Evolutionary conservation across 2,113 vertebrate species (phyloP), one percentile per base, ranked within the genome.

Genomic region (Zosterops borbonicus): DNA sequence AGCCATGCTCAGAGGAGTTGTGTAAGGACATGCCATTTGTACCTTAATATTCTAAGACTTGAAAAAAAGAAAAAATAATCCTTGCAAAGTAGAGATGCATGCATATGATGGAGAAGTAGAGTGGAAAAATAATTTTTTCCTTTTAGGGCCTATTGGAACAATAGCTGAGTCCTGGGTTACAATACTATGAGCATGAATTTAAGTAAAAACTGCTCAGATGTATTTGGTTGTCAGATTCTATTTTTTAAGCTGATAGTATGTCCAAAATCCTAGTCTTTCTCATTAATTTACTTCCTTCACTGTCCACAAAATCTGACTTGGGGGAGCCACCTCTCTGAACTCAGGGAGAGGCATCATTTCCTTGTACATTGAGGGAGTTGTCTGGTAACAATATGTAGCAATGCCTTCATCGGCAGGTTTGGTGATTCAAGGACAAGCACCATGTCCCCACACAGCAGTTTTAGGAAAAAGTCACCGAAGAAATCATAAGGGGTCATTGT

Each of bases 11-110:
- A 65, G 73, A 89, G 69, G 65, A 75, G 74, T 50, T 42, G 18
- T 46, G 29, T 68, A 68, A 92, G 77, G 65, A 69, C 37, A 35
- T 64, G 25, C 46, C 23, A 83, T 92, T 83, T 73, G 39, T 42
- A 76, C 90, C 58, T 62, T 85, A 91, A 87, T 94, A 76, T 84
- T 83, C 62, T 83, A 82, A 83, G 53, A 47, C 58, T 79, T 68
- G 0, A 35, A 21, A 79, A 73, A 83, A 82, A 64, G 1, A 28
- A 56, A 86, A 71, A 76, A 68, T 27, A 87, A 68, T 62, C 35
- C 31, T 79, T 76, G 44, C 13, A 41, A 64, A 19, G 41, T 44
- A 44, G 9, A 9, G 24, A 18, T 71, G 29, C 10, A 11, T 69
- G 24, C 21, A 60, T 84, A 35, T 44, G 27, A 56, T 55, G 22